Percentiles rank a stretch among this genome's conserved stretches.
Evolutionary conservation across 2,888 invertebrate species (phyloP).

Genomic region (Sinohyriopsis cumingii): DNA sequence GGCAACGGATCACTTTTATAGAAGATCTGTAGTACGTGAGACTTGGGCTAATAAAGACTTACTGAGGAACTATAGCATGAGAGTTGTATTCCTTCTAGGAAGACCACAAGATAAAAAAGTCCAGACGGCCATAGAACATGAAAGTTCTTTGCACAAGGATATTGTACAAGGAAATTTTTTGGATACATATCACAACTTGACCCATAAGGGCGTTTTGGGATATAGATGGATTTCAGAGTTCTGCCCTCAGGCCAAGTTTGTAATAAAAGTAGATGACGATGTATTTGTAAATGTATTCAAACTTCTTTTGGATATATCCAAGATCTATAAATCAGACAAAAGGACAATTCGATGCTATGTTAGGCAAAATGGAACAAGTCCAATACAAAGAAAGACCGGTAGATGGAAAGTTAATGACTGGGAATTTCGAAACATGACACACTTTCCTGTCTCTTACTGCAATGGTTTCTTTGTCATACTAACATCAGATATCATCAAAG

Average conservation of each 20-base stretch:
- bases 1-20: slow-evolving; percentile 46
- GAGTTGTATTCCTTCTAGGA: slow-evolving; percentile 57
- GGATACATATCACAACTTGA: slow-evolving; percentile 58
- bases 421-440: slow-evolving; percentile 52
- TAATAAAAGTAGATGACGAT: slow-evolving; percentile 62
- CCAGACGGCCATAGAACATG: slow-evolving; percentile 52
- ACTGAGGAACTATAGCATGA: slow-evolving; percentile 38
- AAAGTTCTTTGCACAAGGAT: slow-evolving; percentile 49
- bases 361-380: slow-evolving; percentile 47
- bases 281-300: slow-evolving; percentile 59
- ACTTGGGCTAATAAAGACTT: slow-evolving; percentile 55
- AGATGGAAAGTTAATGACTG: slow-evolving; percentile 56
- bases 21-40: slow-evolving; percentile 49
- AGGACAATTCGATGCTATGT: slow-evolving; percentile 51
- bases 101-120: slow-evolving; percentile 30
- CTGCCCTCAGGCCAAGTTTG: slow-evolving; percentile 47
- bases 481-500: slow-evolving; percentile 55
- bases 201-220: slow-evolving; percentile 58
- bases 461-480: slow-evolving; percentile 64
- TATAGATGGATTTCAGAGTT: slow-evolving; percentile 54
- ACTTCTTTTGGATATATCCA: slow-evolving; percentile 42
- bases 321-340: slow-evolving; percentile 32
- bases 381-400: slow-evolving; percentile 41
- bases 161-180: slow-evolving; percentile 61
- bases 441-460: slow-evolving; percentile 65